phyloP scores from a whole-genome alignment of 2,113 vertebrate species.

The Thomomys bottae region DNA sequence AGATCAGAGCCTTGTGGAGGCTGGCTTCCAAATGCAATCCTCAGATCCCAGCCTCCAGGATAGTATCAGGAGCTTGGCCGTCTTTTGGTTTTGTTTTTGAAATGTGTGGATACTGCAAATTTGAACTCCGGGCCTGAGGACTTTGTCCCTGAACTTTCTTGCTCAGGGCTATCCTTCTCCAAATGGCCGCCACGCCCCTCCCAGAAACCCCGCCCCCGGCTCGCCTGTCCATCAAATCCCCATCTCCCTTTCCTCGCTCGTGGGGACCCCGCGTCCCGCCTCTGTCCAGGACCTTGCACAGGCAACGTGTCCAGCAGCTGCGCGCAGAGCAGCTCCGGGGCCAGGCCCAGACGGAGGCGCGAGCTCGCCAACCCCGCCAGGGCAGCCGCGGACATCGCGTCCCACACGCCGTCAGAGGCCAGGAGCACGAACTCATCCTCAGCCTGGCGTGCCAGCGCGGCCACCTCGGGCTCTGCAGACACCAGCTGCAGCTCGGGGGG shows the following conservation, averaged over 20 bases:
- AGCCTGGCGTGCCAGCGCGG: constrained; percentile 80
- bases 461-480: constrained; percentile 90
- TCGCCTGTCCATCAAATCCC: not conserved
- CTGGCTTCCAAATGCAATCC: no score
- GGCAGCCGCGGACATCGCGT: constrained; percentile 86
- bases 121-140: no score
- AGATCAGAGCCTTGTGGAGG: no score
- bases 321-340: constrained; percentile 87
- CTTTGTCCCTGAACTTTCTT: no score
- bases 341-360: constrained; percentile 85
- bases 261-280: not conserved
- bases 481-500: constrained; percentile 89
- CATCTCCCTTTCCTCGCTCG: no score
- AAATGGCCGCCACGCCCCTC: not conserved
- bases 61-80: no score
- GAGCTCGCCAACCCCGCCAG: constrained; percentile 86
- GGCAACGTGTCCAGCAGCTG: constrained; percentile 89
- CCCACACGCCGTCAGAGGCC: constrained; percentile 91
- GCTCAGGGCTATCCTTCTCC: no score
- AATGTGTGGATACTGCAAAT: not conserved
- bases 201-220: not conserved
- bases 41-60: no score
- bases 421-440: constrained; percentile 89
- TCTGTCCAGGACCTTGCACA: constrained; percentile 86
- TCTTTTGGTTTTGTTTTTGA: no score